Percentiles rank a stretch among this genome's conserved stretches.
Conservation (phyloP, 1,140 invertebrate genomes). For the Anadara kagoshimensis region DNA sequence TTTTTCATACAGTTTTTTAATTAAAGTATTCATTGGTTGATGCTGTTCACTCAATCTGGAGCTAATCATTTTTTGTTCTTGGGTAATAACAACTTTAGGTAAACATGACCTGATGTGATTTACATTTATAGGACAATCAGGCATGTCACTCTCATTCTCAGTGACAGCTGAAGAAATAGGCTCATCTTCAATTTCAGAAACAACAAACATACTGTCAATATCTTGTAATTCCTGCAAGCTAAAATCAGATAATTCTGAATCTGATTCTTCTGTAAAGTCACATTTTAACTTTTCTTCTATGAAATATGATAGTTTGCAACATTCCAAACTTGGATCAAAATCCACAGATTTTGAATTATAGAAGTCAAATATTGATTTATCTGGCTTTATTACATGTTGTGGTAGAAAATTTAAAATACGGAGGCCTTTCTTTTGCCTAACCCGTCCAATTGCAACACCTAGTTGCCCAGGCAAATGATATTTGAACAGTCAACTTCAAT, state of each 20-base stretch:
- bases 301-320: background rate
- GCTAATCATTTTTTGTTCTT: background rate
- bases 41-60: background rate
- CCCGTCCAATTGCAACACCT: slow-evolving; percentile 34
- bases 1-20: background rate
- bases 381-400: slow-evolving; percentile 10
- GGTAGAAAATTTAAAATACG: slow-evolving; percentile 28
- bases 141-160: background rate
- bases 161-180: background rate
- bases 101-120: background rate
- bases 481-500: slow-evolving; percentile 18
- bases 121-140: background rate
- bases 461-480: slow-evolving; percentile 34
- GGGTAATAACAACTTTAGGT: no score
- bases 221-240: background rate
- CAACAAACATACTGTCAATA: background rate
- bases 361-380: background rate
- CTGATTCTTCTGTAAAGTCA: no score
- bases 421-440: slow-evolving; percentile 10
- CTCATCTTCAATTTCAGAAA: background rate
- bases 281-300: no score
- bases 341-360: background rate
- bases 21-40: background rate
- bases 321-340: slow-evolving; percentile 5
- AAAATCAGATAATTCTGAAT: background rate